These are phyloP conservation scores for Alsophila aescularia DNA, from an alignment of 2,888 invertebrate species.

Conservation along the genomic window DNA sequence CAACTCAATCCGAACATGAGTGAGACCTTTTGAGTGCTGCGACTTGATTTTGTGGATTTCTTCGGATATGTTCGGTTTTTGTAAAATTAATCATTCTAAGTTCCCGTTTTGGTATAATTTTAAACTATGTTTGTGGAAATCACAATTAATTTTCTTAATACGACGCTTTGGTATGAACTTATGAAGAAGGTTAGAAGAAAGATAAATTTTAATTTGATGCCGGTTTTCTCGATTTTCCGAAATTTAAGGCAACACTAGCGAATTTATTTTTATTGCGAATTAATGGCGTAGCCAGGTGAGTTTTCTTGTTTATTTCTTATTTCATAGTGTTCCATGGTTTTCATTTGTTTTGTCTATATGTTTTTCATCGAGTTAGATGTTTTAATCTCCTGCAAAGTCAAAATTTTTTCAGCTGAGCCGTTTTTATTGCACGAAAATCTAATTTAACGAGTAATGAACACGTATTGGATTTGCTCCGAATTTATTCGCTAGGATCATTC, in stretches of 20 bases:
- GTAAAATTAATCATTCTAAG: too few relatives aligned
- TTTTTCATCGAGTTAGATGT: conserved; percentile 80
- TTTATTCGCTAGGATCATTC: conserved; percentile 82
- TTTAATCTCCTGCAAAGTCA: conserved; percentile 75
- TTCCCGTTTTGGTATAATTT: too few relatives aligned
- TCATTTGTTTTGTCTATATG: conserved; percentile 83
- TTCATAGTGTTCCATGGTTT: conserved; percentile 79
- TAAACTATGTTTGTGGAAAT: too few relatives aligned
- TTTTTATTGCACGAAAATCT: conserved; percentile 76
- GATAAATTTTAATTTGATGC: not conserved
- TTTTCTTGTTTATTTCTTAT: conserved; percentile 83
- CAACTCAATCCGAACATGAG: too few relatives aligned
- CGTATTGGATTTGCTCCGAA: conserved; percentile 83
- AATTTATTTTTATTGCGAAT: conserved; percentile 83
- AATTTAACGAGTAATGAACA: conserved; percentile 82
- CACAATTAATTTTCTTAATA: too few relatives aligned
- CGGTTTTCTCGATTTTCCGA: not conserved
- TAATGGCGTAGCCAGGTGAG: conserved; percentile 85
- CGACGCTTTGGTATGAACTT: too few relatives aligned
- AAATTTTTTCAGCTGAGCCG: conserved; percentile 77
- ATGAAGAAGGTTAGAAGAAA: too few relatives aligned
- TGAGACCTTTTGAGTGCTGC: too few relatives aligned
- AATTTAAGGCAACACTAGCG: conserved; percentile 30
- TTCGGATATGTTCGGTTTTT: too few relatives aligned
- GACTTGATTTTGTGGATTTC: too few relatives aligned